Evolutionary conservation across 2,113 vertebrate genomes (phyloP).

Genomic region (Channa argus): DNA sequence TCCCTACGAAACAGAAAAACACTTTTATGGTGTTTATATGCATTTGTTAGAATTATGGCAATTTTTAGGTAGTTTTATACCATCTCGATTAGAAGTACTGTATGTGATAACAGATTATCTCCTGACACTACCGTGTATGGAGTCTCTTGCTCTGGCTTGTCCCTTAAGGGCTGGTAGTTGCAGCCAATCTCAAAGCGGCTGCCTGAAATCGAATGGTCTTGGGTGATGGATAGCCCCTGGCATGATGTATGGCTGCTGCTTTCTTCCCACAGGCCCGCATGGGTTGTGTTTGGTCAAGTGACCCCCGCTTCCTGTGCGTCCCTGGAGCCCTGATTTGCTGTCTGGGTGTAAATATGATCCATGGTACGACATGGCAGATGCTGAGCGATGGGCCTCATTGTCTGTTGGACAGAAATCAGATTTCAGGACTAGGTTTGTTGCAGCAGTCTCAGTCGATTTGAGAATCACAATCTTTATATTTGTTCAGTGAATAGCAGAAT

Average conservation of each 20-base stretch:
- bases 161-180: slow-evolving; percentile 43
- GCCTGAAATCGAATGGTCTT: slow-evolving; percentile 63
- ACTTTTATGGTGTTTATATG: not conserved
- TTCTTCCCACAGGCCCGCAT: slow-evolving; percentile 52
- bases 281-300: slow-evolving; percentile 72
- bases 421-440: slow-evolving; percentile 36
- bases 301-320: slow-evolving; percentile 67
- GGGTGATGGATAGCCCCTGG: slow-evolving; percentile 73
- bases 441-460: slow-evolving; percentile 10
- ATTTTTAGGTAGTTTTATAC: not conserved
- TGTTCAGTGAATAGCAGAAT: not conserved
- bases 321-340: slow-evolving; percentile 63
- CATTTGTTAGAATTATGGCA: not conserved
- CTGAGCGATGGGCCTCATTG: slow-evolving; percentile 69
- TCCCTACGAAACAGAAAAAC: not conserved
- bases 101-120: slow-evolving; percentile 5
- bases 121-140: slow-evolving; percentile 20
- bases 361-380: slow-evolving; percentile 36
- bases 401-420: slow-evolving; percentile 55
- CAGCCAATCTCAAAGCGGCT: slow-evolving; percentile 58
- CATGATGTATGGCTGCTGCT: slow-evolving; percentile 65
- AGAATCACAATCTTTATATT: slow-evolving; percentile 2
- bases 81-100: slow-evolving; percentile 15
- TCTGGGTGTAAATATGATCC: slow-evolving; percentile 77
- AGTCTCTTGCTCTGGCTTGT: slow-evolving; percentile 49